These are phyloP conservation scores for Cheilosia vulpina DNA, from an alignment of 2,888 invertebrate genomes.

Conservation along the genomic window DNA sequence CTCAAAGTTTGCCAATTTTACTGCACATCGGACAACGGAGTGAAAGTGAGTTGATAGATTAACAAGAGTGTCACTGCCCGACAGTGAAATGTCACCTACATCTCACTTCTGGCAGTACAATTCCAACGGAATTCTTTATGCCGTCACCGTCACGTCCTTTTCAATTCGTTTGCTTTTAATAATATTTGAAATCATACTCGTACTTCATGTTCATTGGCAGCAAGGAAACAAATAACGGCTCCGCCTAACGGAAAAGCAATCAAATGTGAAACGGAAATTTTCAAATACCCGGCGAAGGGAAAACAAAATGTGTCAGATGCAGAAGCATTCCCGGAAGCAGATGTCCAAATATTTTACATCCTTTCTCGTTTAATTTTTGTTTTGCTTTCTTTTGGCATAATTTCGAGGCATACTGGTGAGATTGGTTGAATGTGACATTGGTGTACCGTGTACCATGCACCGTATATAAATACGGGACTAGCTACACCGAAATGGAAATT, in stretches of 20 bases:
- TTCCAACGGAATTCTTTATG: slow-evolving; percentile 14
- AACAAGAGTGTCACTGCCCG: slow-evolving; percentile 18
- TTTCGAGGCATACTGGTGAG: slow-evolving; percentile 10
- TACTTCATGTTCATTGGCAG: slow-evolving; percentile 14
- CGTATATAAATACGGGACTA: not conserved
- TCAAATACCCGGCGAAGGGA: slow-evolving; percentile 19
- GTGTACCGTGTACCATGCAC: not conserved
- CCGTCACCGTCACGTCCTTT: not conserved
- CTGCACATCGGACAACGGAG: not conserved
- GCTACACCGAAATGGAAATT: slow-evolving; percentile 42
- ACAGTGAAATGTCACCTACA: not conserved
- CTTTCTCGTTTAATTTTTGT: slow-evolving; percentile 27
- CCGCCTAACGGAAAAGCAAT: slow-evolving; percentile 41
- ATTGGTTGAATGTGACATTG: slow-evolving; percentile 6
- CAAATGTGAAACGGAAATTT: slow-evolving; percentile 57
- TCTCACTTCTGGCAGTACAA: slow-evolving; percentile 3
- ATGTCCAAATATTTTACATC: slow-evolving; percentile 40
- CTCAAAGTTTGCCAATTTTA: not conserved
- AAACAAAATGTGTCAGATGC: slow-evolving; percentile 37
- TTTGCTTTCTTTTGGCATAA: not conserved
- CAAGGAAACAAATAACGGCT: not conserved
- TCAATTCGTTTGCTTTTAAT: not conserved
- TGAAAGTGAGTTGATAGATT: slow-evolving; percentile 14
- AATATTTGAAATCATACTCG: slow-evolving; percentile 14
- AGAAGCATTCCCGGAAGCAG: slow-evolving; percentile 28